Conservation (phyloP, 2,797 vertebrate species). For the Onychomys arenicola region DNA sequence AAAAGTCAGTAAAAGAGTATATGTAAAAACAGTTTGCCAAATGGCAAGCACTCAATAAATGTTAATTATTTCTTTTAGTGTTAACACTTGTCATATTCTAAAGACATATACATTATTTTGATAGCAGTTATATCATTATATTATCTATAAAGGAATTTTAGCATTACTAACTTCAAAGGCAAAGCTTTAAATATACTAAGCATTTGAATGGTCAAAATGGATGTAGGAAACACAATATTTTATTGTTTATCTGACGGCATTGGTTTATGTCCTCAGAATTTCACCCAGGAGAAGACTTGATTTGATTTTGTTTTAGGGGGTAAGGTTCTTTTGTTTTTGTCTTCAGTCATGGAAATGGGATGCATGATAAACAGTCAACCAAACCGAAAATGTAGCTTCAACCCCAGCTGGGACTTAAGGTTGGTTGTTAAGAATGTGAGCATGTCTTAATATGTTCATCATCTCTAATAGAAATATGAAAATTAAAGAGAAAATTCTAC, state of each 20-base stretch:
- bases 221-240: constrained; percentile 35
- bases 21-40: constrained; percentile 67
- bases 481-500: constrained; percentile 56
- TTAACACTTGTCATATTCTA: constrained; percentile 64
- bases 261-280: constrained; percentile 33
- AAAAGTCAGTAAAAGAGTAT: constrained; percentile 63
- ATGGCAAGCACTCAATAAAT: constrained; percentile 68
- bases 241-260: constrained; percentile 27
- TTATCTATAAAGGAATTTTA: constrained; percentile 55
- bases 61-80: constrained; percentile 66
- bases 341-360: neutral
- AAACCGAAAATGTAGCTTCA: neutral
- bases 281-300: constrained; percentile 10
- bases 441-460: constrained; percentile 41
- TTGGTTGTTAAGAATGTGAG: neutral
- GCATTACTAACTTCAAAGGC: constrained; percentile 39
- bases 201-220: constrained; percentile 21
- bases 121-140: constrained; percentile 62
- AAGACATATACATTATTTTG: constrained; percentile 69
- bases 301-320: neutral
- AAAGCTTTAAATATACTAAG: constrained; percentile 56
- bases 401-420: neutral
- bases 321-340: neutral
- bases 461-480: constrained; percentile 55
- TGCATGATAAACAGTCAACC: neutral